Base-by-base conservation (phyloP, 2,797 vertebrate species). In the Phrynocephalus guinanensis region DNA sequence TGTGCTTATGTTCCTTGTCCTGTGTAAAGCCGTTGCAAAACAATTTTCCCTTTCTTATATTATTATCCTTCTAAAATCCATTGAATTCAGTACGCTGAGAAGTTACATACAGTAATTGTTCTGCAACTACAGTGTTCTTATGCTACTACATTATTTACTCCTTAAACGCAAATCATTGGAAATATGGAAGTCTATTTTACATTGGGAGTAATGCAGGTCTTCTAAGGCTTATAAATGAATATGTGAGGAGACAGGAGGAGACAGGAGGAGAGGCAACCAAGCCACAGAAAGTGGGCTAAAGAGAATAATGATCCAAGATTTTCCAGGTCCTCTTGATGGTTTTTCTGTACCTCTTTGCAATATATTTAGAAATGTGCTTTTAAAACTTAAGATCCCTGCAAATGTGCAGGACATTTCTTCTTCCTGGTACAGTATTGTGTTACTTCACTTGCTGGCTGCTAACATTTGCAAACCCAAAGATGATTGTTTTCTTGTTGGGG, bases 121-220 rank as follows among this genome's bases (percentile, higher is more conserved):
- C 76, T 22, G 68, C 68, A 73, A 33, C 80, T 79, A 73, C 16
- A 22, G 33, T 82, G 68, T 73, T 50, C 68, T 73, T 10, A 67
- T 66, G 26, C 67, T 60, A 30, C 67, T 71, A 78, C 44, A 13
- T 44, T 68, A 70, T 26, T 10, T 70, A 11, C 24, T 67, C 22
- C 38, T 85, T 88, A 80, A 85, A 81, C 38, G 67, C 9, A 13
- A 67, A 60, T 81, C 44, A 44, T 81, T 75, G 52, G 79, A 67
- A 82, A n/a, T 56, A 56, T 24, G 73, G 2, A 6, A 48, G 48
- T 28, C 67, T 75, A 67, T 22, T 2, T 22, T 75, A 20, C 24
- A 22, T 18, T n/a, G 67, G 78, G 18, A 68, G 6, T 79, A 76
- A 68, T 67, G 44, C n/a, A 67, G 18, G 66, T 52, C 83, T 15